A percentile compares a stretch with the other conserved stretches of the same genome.
Evolutionary conservation across 2,797 vertebrate species (phyloP).

Genomic region (Amazonetta brasiliensis): DNA sequence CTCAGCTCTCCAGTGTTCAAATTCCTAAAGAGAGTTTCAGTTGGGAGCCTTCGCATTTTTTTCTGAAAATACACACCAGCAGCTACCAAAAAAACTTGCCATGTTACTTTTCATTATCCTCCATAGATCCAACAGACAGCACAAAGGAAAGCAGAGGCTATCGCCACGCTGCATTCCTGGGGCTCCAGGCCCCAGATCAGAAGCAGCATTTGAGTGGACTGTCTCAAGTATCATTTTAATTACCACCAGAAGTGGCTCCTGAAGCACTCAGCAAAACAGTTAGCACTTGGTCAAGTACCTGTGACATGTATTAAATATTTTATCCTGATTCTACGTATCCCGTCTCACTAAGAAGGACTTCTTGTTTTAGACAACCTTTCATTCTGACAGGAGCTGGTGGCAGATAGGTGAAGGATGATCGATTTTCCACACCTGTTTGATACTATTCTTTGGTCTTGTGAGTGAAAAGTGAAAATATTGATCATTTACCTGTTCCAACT

Average conservation of each 20-base stretch:
- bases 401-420: not conserved
- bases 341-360: not conserved
- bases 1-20: not conserved
- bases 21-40: constrained; percentile 7
- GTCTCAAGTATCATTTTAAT: not conserved
- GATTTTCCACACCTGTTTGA: not conserved
- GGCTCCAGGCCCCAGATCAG: not conserved
- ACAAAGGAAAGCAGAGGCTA: not conserved
- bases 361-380: not conserved
- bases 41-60: not conserved
- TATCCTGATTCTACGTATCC: not conserved
- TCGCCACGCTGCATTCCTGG: not conserved
- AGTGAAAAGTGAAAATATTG: not conserved
- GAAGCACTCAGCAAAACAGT: not conserved
- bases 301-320: not conserved
- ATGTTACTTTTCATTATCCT: not conserved
- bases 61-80: not conserved
- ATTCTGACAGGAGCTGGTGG: not conserved
- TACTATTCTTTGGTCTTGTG: not conserved
- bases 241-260: not conserved
- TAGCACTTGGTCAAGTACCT: not conserved
- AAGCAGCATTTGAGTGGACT: not conserved
- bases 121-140: too few species aligned
- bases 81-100: not conserved
- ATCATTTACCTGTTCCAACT: not conserved